phyloP scores from a whole-genome alignment of 2,888 invertebrate genomes.

The Kryphioiulus occultus region DNA sequence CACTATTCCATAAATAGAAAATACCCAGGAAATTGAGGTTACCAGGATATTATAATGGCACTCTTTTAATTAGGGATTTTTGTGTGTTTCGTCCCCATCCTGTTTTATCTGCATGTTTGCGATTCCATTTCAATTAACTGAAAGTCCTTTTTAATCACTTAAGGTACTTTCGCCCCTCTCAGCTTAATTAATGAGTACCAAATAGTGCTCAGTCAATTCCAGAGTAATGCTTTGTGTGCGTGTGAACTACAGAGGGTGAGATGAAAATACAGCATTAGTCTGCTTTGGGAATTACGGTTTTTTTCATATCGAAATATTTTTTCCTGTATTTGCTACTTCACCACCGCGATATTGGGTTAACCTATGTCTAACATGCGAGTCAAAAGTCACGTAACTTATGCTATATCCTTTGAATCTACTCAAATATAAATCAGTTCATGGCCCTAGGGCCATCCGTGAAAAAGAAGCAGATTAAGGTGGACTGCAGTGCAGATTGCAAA shows the following conservation, averaged over 20 bases:
- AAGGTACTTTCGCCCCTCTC: constrained; percentile 16
- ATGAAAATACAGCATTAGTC: background rate
- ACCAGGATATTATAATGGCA: background rate
- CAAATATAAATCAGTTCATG: constrained; percentile 16
- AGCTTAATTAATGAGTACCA: background rate
- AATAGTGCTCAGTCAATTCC: constrained; percentile 14
- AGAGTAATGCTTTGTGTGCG: background rate
- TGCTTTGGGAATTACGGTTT: background rate
- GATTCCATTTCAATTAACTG: constrained; percentile 11
- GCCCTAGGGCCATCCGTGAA: background rate
- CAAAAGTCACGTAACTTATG: constrained; percentile 21
- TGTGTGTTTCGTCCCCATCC: background rate
- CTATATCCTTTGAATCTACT: background rate
- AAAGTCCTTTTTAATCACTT: constrained; percentile 36
- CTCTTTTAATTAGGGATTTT: background rate
- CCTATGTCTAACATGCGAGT: background rate
- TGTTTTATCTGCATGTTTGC: background rate
- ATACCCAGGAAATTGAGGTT: background rate
- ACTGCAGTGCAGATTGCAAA: background rate
- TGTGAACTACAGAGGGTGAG: background rate
- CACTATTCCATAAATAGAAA: background rate
- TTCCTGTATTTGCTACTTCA: background rate
- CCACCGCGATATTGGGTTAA: background rate
- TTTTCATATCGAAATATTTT: background rate
- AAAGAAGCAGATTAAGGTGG: constrained; percentile 10